These are phyloP conservation scores for Myrmophylax atrothorax DNA, from an alignment of 2,113 vertebrate species.

Conservation along the genomic window DNA sequence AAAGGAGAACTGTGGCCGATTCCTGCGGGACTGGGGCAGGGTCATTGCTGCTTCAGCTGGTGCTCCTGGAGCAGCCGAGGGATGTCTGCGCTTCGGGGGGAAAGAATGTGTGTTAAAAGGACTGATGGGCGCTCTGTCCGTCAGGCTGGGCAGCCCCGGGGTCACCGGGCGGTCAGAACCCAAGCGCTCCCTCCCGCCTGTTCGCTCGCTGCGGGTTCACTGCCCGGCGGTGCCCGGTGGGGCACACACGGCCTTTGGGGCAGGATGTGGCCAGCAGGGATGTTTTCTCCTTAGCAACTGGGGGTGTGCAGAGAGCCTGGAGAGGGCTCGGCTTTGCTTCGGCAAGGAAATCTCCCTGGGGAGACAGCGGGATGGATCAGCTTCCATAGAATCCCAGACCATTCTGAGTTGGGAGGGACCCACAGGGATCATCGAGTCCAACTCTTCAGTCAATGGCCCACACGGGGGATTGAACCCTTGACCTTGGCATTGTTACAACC, in stretches of 20 bases:
- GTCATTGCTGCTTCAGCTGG: conserved; percentile 53
- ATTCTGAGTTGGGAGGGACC: too few species aligned
- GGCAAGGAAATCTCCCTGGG: background rate
- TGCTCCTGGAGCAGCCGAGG: conserved; percentile 12
- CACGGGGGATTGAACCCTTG: too few species aligned
- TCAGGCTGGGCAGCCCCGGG: conserved; percentile 75
- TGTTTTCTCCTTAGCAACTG: conserved; percentile 73
- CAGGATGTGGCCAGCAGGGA: background rate
- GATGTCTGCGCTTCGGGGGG: conserved; percentile 67
- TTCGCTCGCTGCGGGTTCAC: conserved; percentile 52
- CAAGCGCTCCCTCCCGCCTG: conserved; percentile 72
- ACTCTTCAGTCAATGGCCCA: too few species aligned
- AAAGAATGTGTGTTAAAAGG: conserved; percentile 79
- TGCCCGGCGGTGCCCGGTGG: conserved; percentile 33
- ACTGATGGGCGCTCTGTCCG: conserved; percentile 77
- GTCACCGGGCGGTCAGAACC: conserved; percentile 83
- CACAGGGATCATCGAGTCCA: too few species aligned
- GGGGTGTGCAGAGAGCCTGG: background rate
- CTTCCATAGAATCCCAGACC: too few species aligned
- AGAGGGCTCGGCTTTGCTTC: background rate
- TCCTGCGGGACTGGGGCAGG: background rate
- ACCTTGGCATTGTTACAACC: too few species aligned
- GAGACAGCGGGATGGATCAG: too few species aligned
- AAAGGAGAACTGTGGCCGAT: background rate
- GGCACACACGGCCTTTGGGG: background rate